A percentile compares a stretch with the other conserved stretches of the same genome.
Evolutionary conservation across 1,140 invertebrate species (phyloP).

Genomic region (Zaprionus tsacasi): DNA sequence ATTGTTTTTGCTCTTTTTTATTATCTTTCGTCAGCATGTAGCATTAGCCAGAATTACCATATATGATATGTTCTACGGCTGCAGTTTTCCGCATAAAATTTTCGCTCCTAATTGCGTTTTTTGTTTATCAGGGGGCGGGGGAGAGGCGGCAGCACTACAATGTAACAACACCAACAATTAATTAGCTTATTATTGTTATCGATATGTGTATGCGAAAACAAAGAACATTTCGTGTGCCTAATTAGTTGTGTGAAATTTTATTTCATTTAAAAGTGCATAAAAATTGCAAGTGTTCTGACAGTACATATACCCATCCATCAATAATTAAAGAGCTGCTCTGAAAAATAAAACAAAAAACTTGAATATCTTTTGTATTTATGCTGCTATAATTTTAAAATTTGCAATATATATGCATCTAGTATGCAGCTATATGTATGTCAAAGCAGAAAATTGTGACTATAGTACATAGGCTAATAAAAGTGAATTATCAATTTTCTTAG

Average conservation of each 20-base stretch:
- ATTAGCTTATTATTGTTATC: conserved; percentile 3
- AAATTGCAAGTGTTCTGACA: too few species aligned
- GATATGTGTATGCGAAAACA: neutral
- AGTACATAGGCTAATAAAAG: too few species aligned
- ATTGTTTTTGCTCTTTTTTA: neutral
- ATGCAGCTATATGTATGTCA: too few species aligned
- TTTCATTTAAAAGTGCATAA: neutral
- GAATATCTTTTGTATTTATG: too few species aligned
- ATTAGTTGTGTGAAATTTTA: neutral
- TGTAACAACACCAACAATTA: neutral
- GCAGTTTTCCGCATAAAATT: neutral
- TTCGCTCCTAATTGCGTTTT: neutral
- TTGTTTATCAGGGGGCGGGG: neutral
- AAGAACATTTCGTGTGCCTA: neutral
- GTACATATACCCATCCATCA: too few species aligned
- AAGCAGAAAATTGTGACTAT: too few species aligned
- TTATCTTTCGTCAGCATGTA: neutral
- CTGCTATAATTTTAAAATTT: too few species aligned
- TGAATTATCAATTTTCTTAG: too few species aligned
- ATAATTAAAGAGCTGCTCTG: too few species aligned
- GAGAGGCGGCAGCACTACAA: too few species aligned
- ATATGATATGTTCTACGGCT: neutral
- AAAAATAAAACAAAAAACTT: neutral
- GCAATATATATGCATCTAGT: too few species aligned
- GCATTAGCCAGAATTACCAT: neutral